Evolutionary conservation across 1,140 invertebrate species (phyloP), one percentile per base, ranked within the genome.

Genomic region (Brachionus manjavacas): DNA sequence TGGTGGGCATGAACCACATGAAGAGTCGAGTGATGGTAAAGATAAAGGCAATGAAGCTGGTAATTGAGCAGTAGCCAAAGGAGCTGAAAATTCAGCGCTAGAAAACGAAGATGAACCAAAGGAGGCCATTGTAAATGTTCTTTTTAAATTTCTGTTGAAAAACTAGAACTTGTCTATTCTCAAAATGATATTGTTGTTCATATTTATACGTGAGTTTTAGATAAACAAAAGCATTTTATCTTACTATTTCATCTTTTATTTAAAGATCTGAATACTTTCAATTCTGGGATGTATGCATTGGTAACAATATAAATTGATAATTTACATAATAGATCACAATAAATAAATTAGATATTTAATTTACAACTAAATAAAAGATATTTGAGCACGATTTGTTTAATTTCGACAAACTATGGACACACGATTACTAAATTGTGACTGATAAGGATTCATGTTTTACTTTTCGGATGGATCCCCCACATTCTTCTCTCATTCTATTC

Each of bases 41-140:
- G 28, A 31, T 31, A 31, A 31, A 31, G 28, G 28, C 28, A 31
- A 31, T 72, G 68, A 35, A n/a, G 31, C 14, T 41, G 68, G 68
- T 35, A 16, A 31, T 31, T 31, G 28, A 31, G 28, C 28, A 31
- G 28, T 4, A 25, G 0, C 25, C 31, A 68, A 68, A 31, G 70
- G 31, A 41, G 70, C 70, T 23, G 31, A 35, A 41, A 74, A 74
- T 74, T 35, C 31, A 74, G 70, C 70, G 43, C 31, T 39, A 74
- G 70, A 14, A 4, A 68, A 68, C 14, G 35, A 68, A 16, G 70
- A n/a, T 74, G 70, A 74, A 41, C 70, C 70, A 20, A 74, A 74
- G 12, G 70, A 74, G 31, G 28, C 31, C 39, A 74, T 41, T 41
- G 31, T 43, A 74, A 23, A 11, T 41, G 16, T 43, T 41, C 8